Evolutionary conservation across 2,113 vertebrate species (phyloP).

Genomic region (Sakesphorus luctuosus): DNA sequence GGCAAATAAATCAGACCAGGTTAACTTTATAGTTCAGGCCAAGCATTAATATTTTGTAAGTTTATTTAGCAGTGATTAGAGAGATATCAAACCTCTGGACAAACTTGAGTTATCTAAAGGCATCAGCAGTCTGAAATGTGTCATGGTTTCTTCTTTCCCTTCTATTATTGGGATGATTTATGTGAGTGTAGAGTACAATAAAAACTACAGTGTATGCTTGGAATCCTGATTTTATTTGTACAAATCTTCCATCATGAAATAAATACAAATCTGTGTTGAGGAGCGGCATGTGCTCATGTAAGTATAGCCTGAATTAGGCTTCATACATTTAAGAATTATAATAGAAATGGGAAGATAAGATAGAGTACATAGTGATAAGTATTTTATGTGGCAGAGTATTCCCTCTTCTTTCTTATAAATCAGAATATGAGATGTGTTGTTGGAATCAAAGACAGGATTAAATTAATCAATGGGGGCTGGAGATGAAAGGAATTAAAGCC

Average conservation of each 20-base stretch:
- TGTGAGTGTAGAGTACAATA: not conserved
- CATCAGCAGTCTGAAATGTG: not conserved
- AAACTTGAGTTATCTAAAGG: not conserved
- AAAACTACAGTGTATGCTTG: not conserved
- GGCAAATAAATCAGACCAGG: not conserved
- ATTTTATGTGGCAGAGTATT: not conserved
- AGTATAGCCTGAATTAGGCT: not conserved
- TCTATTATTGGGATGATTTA: not conserved
- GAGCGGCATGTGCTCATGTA: not conserved
- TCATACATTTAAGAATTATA: not conserved
- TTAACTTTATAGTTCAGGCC: not conserved
- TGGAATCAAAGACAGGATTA: not conserved
- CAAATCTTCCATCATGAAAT: not conserved
- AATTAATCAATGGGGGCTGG: not conserved
- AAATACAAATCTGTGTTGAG: not conserved
- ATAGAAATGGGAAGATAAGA: not conserved
- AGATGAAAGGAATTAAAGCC: not conserved
- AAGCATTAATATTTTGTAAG: not conserved
- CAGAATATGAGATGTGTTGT: not conserved
- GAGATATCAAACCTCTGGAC: not conserved
- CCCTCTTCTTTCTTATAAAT: not conserved
- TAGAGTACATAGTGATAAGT: not conserved
- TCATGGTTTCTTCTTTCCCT: not conserved
- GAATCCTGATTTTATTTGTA: not conserved
- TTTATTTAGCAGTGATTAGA: not conserved